Evolutionary conservation across 1,140 invertebrate species (phyloP).

Genomic region (Zaprionus capensis): DNA sequence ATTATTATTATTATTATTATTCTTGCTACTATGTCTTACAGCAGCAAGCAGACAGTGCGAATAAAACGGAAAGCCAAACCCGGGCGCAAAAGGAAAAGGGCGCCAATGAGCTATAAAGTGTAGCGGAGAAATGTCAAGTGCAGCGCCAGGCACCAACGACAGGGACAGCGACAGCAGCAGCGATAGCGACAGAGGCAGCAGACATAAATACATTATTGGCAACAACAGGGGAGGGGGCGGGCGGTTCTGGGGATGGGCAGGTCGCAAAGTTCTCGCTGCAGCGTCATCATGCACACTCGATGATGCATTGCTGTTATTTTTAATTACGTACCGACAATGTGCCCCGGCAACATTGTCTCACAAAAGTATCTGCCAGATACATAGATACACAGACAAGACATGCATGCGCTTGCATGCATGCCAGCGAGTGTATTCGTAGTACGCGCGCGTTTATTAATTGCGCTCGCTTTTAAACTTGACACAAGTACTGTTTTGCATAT

Average conservation of each 20-base stretch:
- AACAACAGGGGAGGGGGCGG: not conserved
- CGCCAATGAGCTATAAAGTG: conserved; percentile 66
- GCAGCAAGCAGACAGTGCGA: not conserved
- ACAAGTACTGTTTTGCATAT: conserved; percentile 66
- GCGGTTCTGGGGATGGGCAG: not conserved
- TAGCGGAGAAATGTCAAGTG: conserved; percentile 77
- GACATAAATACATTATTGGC: conserved; percentile 47
- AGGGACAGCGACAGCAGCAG: conserved; percentile 13
- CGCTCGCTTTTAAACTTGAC: conserved; percentile 60
- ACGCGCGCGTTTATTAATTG: conserved; percentile 47
- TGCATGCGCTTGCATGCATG: conserved; percentile 7
- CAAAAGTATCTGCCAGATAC: conserved; percentile 56
- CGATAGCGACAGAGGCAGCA: conserved; percentile 1
- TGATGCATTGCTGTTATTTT: conserved; percentile 80
- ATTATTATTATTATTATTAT: conserved; percentile 62
- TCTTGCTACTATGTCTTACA: conserved; percentile 19
- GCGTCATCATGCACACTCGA: conserved; percentile 68
- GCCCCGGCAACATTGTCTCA: conserved; percentile 51
- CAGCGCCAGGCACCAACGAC: conserved; percentile 30
- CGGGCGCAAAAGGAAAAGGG: conserved; percentile 61
- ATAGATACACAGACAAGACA: conserved; percentile 6
- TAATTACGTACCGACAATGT: conserved; percentile 51
- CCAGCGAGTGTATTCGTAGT: conserved; percentile 9
- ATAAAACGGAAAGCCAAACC: conserved; percentile 33
- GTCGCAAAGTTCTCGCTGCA: conserved; percentile 46